Percentiles rank a stretch among this genome's conserved stretches.
These are phyloP conservation scores for Campopleginae sp. DNA, from an alignment of 2,888 invertebrate genomes.

Conservation along the genomic window DNA sequence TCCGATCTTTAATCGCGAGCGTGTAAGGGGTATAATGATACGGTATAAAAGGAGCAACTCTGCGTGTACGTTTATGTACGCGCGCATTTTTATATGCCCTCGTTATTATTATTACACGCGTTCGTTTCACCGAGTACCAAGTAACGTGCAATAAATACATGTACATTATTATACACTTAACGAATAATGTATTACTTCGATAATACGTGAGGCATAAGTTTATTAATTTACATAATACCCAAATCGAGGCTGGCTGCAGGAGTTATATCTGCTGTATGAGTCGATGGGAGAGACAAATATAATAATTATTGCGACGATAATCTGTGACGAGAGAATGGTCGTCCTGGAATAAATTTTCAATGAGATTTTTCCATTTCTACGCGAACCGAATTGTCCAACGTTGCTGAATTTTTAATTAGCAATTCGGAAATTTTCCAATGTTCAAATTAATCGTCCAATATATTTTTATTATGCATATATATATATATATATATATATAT, in stretches of 20 bases:
- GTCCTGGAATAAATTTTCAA: no score
- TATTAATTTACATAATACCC: slow-evolving; percentile 49
- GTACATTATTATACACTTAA: slow-evolving; percentile 37
- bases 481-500: no score
- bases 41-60: slow-evolving; percentile 27
- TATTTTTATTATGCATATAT: no score
- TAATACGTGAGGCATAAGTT: slow-evolving; percentile 44
- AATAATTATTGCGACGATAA: not conserved
- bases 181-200: slow-evolving; percentile 42
- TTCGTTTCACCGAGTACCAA: slow-evolving; percentile 20
- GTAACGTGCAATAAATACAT: slow-evolving; percentile 38
- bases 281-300: not conserved
- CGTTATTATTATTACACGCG: slow-evolving; percentile 9
- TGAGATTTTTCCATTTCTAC: no score
- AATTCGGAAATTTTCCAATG: no score
- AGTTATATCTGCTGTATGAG: not conserved
- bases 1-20: slow-evolving; percentile 52
- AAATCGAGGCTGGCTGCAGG: not conserved
- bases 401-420: no score
- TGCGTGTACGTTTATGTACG: not conserved
- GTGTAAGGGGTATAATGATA: slow-evolving; percentile 66
- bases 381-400: no score
- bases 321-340: no score
- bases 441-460: no score
- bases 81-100: slow-evolving; percentile 17